These are phyloP conservation scores for Drosophila hydei DNA, from an alignment of 1,140 invertebrate species.

Conservation along the genomic window DNA sequence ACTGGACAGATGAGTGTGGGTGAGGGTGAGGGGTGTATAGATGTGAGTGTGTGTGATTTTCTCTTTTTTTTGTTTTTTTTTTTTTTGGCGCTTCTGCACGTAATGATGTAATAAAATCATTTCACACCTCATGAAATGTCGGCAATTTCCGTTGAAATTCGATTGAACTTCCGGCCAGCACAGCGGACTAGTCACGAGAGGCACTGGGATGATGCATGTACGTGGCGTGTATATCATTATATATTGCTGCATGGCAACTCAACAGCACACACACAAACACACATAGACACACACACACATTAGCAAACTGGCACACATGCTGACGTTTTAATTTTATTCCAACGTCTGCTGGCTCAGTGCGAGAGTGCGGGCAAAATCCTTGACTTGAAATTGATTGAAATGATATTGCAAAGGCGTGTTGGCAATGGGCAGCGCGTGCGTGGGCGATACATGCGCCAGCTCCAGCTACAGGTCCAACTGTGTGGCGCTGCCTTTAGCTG, in stretches of 20 bases:
- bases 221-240: slow-evolving; percentile 82
- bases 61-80: neutral
- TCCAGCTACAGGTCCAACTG: neutral
- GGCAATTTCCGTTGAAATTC: slow-evolving; percentile 83
- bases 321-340: slow-evolving; percentile 83
- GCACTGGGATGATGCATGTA: slow-evolving; percentile 65
- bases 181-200: slow-evolving; percentile 62
- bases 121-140: slow-evolving; percentile 83
- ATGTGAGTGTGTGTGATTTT: neutral
- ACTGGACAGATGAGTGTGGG: neutral
- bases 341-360: slow-evolving; percentile 14
- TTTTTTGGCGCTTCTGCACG: slow-evolving; percentile 63
- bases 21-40: neutral
- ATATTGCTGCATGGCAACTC: slow-evolving; percentile 41
- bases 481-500: neutral
- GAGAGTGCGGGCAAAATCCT: slow-evolving; percentile 48
- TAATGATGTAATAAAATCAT: slow-evolving; percentile 84
- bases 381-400: slow-evolving; percentile 81
- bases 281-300: slow-evolving; percentile 15
- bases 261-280: slow-evolving; percentile 31
- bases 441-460: slow-evolving; percentile 36
- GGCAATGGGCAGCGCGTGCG: slow-evolving; percentile 43
- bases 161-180: slow-evolving; percentile 71
- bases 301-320: slow-evolving; percentile 47
- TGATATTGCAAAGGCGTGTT: slow-evolving; percentile 78